Conservation (phyloP, 2,113 vertebrate genomes). For the Sinosuthora webbiana region DNA sequence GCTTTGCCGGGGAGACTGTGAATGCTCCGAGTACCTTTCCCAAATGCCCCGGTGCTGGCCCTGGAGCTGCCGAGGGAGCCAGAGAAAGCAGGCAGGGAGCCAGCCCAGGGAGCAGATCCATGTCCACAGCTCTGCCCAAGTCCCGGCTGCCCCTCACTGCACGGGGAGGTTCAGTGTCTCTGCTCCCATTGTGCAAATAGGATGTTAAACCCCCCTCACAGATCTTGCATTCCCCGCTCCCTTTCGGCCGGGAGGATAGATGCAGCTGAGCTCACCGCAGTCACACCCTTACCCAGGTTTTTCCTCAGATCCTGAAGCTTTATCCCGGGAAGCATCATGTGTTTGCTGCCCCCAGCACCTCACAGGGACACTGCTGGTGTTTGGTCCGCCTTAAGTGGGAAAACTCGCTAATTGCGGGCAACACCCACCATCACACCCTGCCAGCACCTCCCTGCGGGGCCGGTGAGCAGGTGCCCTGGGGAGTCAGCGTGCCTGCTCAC, state of each 20-base stretch:
- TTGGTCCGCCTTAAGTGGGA: background rate
- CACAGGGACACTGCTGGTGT: background rate
- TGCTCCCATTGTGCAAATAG: background rate
- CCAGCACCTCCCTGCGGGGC: background rate
- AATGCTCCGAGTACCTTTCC: background rate
- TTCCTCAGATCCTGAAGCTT: background rate
- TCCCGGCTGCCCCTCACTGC: rapidly evolving
- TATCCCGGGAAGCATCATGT: background rate
- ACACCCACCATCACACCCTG: background rate
- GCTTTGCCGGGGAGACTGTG: background rate
- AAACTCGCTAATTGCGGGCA: rapidly evolving
- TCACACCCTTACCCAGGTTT: background rate
- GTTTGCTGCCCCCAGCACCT: background rate
- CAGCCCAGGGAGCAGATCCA: background rate
- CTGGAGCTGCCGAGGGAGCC: background rate
- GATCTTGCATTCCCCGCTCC: background rate
- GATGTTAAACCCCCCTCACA: background rate
- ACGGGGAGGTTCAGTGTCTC: rapidly evolving
- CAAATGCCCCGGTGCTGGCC: rapidly evolving
- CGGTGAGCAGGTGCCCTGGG: background rate
- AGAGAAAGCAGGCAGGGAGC: background rate
- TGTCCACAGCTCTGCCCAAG: rapidly evolving
- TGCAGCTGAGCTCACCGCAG: rapidly evolving
- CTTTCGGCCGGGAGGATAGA: background rate
- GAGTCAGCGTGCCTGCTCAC: rapidly evolving